phyloP scores from a whole-genome alignment of 1,140 invertebrate genomes.

The Cydia strobilella region DNA sequence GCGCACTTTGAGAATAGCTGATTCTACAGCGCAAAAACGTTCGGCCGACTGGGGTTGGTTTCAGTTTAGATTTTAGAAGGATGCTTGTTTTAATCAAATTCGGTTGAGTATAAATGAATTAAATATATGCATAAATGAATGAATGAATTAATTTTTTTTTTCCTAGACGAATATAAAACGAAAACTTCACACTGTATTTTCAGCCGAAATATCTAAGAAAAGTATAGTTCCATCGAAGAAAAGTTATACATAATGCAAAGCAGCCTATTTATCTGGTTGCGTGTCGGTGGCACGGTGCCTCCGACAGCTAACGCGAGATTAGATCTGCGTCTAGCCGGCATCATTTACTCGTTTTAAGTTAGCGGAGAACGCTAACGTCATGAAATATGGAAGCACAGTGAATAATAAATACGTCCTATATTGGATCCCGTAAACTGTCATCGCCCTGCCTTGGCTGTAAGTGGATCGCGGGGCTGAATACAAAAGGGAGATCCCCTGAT shows the following conservation, averaged over 20 bases:
- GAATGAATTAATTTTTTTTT: no score
- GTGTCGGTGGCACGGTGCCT: slow-evolving; percentile 19
- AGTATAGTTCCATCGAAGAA: slow-evolving; percentile 14
- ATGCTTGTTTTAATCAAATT: no score
- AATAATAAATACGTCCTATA: slow-evolving; percentile 57
- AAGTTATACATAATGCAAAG: slow-evolving; percentile 2
- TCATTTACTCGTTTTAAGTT: slow-evolving; percentile 54
- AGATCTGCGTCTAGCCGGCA: slow-evolving; percentile 35
- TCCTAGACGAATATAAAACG: no score
- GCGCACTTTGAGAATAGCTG: no score
- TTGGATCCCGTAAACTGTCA: slow-evolving; percentile 52
- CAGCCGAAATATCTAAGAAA: background rate
- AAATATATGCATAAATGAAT: no score
- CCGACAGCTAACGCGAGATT: slow-evolving; percentile 1
- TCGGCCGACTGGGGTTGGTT: no score
- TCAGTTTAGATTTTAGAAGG: no score
- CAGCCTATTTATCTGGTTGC: slow-evolving; percentile 6
- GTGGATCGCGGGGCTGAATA: slow-evolving; percentile 46
- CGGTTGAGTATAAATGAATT: no score
- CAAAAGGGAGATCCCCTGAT: slow-evolving; percentile 43
- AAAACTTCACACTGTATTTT: slow-evolving; percentile 5
- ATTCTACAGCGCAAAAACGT: no score
- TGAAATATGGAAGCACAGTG: slow-evolving; percentile 54
- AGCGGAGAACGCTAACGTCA: slow-evolving; percentile 48
- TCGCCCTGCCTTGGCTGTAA: slow-evolving; percentile 44